These are phyloP conservation scores for Lacanobia wlatinum DNA, from an alignment of 2,888 invertebrate genomes.

Conservation along the genomic window DNA sequence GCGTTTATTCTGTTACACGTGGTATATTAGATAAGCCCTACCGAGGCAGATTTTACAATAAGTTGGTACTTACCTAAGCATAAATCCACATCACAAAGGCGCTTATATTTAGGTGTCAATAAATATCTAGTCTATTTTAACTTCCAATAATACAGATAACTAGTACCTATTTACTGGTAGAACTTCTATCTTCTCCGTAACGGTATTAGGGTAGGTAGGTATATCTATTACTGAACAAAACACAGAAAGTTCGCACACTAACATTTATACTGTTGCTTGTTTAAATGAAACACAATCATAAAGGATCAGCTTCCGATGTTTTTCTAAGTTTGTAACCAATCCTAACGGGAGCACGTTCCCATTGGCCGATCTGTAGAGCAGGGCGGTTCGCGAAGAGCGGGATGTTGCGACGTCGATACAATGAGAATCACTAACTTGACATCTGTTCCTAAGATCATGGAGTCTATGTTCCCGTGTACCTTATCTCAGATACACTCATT, in stretches of 20 bases:
- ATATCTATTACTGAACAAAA: constrained; percentile 31
- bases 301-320: constrained; percentile 81
- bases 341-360: constrained; percentile 68
- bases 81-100: too few species aligned
- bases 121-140: background rate
- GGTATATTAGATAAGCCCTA: too few species aligned
- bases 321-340: constrained; percentile 86
- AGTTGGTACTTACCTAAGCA: too few species aligned
- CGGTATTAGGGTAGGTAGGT: background rate
- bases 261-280: constrained; percentile 69
- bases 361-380: constrained; percentile 78
- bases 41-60: too few species aligned
- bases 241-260: constrained; percentile 31
- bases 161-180: background rate
- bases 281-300: constrained; percentile 81
- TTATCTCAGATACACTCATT: constrained; percentile 70
- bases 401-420: constrained; percentile 75
- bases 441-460: constrained; percentile 75
- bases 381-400: constrained; percentile 83
- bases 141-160: too few species aligned
- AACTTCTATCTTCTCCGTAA: background rate
- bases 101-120: background rate
- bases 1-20: too few species aligned
- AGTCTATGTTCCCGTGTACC: constrained; percentile 75
- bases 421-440: constrained; percentile 70